Conservation (phyloP, 53 echinoderm and acorn worm species). For the Temnopleurus reevesii region DNA sequence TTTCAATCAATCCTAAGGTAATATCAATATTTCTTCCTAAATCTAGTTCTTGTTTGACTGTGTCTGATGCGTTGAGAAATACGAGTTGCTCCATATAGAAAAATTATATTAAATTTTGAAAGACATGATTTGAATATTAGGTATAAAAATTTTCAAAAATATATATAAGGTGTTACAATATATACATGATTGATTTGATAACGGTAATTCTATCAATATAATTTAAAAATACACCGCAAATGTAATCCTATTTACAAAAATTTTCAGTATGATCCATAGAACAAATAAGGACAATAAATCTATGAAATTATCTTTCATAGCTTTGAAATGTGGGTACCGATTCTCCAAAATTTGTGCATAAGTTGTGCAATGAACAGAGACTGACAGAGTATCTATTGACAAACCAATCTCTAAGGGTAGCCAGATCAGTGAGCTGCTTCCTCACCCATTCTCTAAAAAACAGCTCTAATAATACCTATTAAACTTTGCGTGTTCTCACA, state of each 20-base stretch:
- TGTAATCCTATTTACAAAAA: not conserved
- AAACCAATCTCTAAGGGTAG: too few relatives aligned
- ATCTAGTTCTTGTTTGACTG: not conserved
- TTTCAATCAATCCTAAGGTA: too few relatives aligned
- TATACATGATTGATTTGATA: not conserved
- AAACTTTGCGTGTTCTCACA: too few relatives aligned
- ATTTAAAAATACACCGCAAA: not conserved
- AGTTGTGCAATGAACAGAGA: too few relatives aligned
- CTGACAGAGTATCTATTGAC: too few relatives aligned
- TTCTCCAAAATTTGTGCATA: too few relatives aligned
- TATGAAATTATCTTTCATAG: too few relatives aligned
- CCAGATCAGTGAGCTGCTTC: too few relatives aligned
- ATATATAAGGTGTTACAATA: not conserved
- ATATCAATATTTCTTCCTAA: not conserved
- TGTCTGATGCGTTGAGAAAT: not conserved
- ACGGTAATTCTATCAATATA: not conserved
- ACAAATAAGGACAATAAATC: too few relatives aligned
- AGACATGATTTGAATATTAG: not conserved
- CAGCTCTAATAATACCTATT: too few relatives aligned
- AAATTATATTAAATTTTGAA: not conserved
- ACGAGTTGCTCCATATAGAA: not conserved
- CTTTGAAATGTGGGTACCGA: too few relatives aligned
- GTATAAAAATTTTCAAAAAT: not conserved
- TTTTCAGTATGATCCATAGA: not conserved
- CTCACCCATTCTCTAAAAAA: too few relatives aligned